These are phyloP conservation scores for Cydia fagiglandana DNA, from an alignment of 1,140 invertebrate species.

Conservation along the genomic window DNA sequence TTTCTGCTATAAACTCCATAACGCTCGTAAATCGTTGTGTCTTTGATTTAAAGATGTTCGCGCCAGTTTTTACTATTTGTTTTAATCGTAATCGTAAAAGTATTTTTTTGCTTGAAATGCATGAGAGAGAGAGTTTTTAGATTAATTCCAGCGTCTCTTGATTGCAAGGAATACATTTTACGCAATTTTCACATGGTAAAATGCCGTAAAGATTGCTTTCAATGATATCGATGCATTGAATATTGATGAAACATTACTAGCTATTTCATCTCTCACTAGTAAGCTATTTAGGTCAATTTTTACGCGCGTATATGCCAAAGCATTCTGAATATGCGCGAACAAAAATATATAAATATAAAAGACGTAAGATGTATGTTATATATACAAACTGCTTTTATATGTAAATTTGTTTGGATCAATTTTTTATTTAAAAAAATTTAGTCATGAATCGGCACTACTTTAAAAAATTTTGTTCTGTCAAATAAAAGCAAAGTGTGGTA, in stretches of 20 bases:
- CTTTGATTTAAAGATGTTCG: slow-evolving; percentile 13
- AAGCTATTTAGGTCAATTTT: too few relatives aligned
- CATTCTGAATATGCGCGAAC: too few relatives aligned
- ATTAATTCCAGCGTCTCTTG: neutral
- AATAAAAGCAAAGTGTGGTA: too few relatives aligned
- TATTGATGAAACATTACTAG: neutral
- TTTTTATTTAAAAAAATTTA: neutral
- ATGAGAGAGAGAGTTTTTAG: too few relatives aligned
- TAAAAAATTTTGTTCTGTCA: too few relatives aligned
- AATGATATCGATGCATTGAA: neutral
- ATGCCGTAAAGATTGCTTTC: neutral
- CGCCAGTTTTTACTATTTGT: neutral
- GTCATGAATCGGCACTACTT: too few relatives aligned
- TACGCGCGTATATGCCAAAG: too few relatives aligned
- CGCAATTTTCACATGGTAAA: neutral
- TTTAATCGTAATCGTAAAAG: neutral
- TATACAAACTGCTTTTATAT: too few relatives aligned
- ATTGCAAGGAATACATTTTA: neutral
- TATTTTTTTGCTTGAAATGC: neutral
- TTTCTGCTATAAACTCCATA: slow-evolving; percentile 5
- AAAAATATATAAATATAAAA: too few relatives aligned
- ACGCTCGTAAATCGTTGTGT: neutral
- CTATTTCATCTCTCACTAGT: neutral
- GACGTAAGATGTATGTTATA: too few relatives aligned
- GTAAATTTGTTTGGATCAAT: too few relatives aligned